Conservation (phyloP, 2,797 vertebrate genomes). For the Melanotaenia nigrans region DNA sequence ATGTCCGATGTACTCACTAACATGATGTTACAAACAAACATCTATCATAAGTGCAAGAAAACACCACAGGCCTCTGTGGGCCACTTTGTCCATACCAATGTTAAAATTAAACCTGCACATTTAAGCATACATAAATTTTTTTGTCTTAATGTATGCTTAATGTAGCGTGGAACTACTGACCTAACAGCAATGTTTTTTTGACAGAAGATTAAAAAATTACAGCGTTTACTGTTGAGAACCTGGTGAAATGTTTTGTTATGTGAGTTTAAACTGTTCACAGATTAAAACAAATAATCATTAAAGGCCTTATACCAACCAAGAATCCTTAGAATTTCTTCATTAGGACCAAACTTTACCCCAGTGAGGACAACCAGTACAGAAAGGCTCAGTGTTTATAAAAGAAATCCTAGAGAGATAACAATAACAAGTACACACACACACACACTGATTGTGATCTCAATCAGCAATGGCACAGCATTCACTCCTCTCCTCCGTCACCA, state of each 20-base stretch:
- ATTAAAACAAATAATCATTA: not conserved
- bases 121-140: too few relatives aligned
- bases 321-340: not conserved
- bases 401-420: not conserved
- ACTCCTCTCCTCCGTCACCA: not conserved
- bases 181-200: too few relatives aligned
- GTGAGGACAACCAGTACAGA: not conserved
- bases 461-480: not conserved
- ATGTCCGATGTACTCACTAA: too few relatives aligned
- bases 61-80: too few relatives aligned
- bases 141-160: too few relatives aligned
- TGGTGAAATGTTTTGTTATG: not conserved
- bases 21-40: too few relatives aligned
- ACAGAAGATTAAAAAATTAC: not conserved
- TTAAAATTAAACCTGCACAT: too few relatives aligned
- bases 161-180: too few relatives aligned
- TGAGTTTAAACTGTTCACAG: not conserved
- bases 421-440: not conserved
- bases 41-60: too few relatives aligned
- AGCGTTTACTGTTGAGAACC: not conserved
- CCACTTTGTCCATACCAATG: too few relatives aligned
- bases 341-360: not conserved
- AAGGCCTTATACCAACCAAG: not conserved
- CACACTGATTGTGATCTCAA: not conserved
- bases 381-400: not conserved